Conservation (phyloP, 2,888 invertebrate species). For the Epicampocera succincta region DNA sequence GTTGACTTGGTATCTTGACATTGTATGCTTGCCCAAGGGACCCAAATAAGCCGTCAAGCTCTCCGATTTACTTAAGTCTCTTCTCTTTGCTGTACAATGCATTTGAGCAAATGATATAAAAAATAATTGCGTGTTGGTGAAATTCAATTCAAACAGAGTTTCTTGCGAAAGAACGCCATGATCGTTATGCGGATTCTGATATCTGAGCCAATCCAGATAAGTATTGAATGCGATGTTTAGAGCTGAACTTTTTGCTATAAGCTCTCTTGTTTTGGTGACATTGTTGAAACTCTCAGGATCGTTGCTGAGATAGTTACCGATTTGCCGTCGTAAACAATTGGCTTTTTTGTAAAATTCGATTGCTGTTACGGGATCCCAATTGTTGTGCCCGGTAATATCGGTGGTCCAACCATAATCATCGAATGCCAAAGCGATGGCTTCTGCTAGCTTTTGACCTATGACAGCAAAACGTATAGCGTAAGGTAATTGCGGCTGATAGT, state of each 20-base stretch:
- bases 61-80: not conserved
- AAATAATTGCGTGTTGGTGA: conserved; percentile 79
- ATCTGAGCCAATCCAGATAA: conserved; percentile 76
- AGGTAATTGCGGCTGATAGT: conserved; percentile 74
- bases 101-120: conserved; percentile 78
- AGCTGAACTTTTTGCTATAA: conserved; percentile 75
- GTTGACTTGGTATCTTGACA: conserved; percentile 74
- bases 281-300: conserved; percentile 69
- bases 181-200: conserved; percentile 76
- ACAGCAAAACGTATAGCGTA: conserved; percentile 74
- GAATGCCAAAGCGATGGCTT: conserved; percentile 75
- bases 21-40: conserved; percentile 72
- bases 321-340: conserved; percentile 75
- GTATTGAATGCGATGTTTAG: conserved; percentile 78
- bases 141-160: conserved; percentile 76
- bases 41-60: conserved; percentile 10
- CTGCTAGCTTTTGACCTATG: conserved; percentile 74
- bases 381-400: conserved; percentile 72
- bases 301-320: conserved; percentile 74
- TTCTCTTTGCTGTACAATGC: conserved; percentile 72
- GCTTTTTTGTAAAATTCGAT: conserved; percentile 74
- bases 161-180: conserved; percentile 73
- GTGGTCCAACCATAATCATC: conserved; percentile 77
- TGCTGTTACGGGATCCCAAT: conserved; percentile 75
- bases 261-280: conserved; percentile 66